Percentiles rank a stretch among this genome's conserved stretches.
Conservation (phyloP, 1,140 invertebrate species). For the Gryllus bimaculatus region DNA sequence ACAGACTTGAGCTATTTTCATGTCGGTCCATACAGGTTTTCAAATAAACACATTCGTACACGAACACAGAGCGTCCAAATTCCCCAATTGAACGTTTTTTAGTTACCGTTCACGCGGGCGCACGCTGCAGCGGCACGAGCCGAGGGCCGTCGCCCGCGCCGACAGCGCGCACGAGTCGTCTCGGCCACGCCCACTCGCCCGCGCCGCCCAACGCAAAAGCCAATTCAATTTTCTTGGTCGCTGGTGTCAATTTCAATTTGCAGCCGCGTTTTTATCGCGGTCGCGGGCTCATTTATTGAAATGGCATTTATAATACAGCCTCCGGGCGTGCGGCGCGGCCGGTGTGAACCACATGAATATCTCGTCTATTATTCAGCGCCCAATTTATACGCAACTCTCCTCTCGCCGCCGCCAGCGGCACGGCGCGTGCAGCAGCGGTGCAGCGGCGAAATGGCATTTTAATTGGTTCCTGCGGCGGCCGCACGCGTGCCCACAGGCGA, state of each 20-base stretch:
- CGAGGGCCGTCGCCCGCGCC: too few species aligned
- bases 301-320: slow-evolving; percentile 1
- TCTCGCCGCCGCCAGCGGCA: neutral
- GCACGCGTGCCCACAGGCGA: too few species aligned
- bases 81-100: too few species aligned
- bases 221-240: slow-evolving; percentile 4
- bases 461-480: neutral
- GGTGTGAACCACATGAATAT: neutral
- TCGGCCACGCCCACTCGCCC: too few species aligned
- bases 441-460: neutral
- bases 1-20: too few species aligned
- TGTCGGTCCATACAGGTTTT: too few species aligned
- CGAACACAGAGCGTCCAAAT: too few species aligned
- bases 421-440: neutral
- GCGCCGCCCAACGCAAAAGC: neutral
- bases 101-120: too few species aligned
- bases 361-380: neutral
- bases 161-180: too few species aligned
- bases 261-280: neutral
- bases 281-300: neutral
- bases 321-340: too few species aligned
- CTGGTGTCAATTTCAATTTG: slow-evolving; percentile 4
- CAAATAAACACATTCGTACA: too few species aligned
- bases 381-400: neutral
- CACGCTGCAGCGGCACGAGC: too few species aligned